Conservation (phyloP, 2,113 vertebrate genomes). For the Chrysemys picta region DNA sequence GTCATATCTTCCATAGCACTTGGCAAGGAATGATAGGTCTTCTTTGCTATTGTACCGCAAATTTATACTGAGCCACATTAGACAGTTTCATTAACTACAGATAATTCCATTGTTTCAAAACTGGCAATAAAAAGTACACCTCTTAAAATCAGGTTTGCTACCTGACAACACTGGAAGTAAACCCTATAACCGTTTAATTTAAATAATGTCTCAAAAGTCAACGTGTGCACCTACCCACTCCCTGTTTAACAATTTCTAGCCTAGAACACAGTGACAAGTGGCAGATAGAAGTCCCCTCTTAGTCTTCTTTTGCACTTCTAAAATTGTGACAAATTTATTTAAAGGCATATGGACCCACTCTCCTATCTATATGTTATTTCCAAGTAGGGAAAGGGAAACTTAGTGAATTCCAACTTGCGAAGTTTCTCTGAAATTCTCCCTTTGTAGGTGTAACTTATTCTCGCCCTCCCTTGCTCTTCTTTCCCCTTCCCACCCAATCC, state of each 20-base stretch:
- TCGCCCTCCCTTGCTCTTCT: not conserved
- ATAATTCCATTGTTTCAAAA: constrained; percentile 37
- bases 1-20: not conserved
- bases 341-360: not conserved
- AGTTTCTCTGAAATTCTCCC: not conserved
- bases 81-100: constrained; percentile 1
- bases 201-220: not conserved
- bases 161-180: constrained; percentile 7
- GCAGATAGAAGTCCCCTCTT: not conserved
- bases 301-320: not conserved
- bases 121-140: not conserved
- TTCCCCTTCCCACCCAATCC: not conserved
- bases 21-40: not conserved
- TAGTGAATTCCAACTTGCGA: not conserved
- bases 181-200: not conserved
- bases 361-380: not conserved
- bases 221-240: not conserved
- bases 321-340: not conserved
- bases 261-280: fast-evolving
- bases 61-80: constrained; percentile 15
- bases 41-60: constrained; percentile 12
- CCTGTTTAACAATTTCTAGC: not conserved
- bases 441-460: not conserved
- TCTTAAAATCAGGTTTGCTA: constrained; percentile 29
- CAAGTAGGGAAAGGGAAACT: fast-evolving